Conservation (phyloP, 30 jellyfish, hydroid and myxozoan genomes). For the Pseudorhiza aurosa region DNA sequence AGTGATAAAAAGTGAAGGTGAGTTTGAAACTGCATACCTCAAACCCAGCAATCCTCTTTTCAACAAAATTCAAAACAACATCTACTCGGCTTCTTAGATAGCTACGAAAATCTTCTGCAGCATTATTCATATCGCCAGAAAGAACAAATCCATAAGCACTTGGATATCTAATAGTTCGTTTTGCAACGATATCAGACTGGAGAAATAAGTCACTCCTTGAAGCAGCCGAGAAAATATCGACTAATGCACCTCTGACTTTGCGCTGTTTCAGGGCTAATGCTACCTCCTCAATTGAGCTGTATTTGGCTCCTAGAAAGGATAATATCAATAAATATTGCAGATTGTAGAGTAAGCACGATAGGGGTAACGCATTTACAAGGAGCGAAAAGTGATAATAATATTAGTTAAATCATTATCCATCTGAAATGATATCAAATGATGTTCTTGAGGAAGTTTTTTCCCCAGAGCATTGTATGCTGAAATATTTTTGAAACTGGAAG, state of each 20-base stretch:
- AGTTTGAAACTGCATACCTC: slow-evolving; percentile 33
- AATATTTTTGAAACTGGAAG: too few species aligned
- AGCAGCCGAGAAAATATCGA: slow-evolving; percentile 79
- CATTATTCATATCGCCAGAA: slow-evolving; percentile 67
- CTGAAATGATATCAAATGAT: neutral
- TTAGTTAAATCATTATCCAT: neutral
- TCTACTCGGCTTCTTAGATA: slow-evolving; percentile 24
- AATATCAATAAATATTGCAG: too few species aligned
- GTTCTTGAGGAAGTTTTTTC: neutral
- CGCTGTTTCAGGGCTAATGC: slow-evolving; percentile 66
- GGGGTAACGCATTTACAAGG: too few species aligned
- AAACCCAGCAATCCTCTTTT: slow-evolving; percentile 34
- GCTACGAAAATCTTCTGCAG: slow-evolving; percentile 37
- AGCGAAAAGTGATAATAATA: too few species aligned
- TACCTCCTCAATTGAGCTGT: slow-evolving; percentile 61
- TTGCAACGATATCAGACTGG: slow-evolving; percentile 51
- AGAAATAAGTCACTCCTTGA: slow-evolving; percentile 52
- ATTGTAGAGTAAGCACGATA: too few species aligned
- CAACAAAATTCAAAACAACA: neutral
- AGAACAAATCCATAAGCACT: slow-evolving; percentile 76
- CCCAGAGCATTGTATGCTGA: too few species aligned
- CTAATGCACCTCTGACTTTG: slow-evolving; percentile 76
- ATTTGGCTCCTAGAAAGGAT: slow-evolving; percentile 27
- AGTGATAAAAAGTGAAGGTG: neutral
- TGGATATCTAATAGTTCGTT: slow-evolving; percentile 42